phyloP scores from a whole-genome alignment of 2,888 invertebrate species.

The Lepidochrysops patricia region DNA sequence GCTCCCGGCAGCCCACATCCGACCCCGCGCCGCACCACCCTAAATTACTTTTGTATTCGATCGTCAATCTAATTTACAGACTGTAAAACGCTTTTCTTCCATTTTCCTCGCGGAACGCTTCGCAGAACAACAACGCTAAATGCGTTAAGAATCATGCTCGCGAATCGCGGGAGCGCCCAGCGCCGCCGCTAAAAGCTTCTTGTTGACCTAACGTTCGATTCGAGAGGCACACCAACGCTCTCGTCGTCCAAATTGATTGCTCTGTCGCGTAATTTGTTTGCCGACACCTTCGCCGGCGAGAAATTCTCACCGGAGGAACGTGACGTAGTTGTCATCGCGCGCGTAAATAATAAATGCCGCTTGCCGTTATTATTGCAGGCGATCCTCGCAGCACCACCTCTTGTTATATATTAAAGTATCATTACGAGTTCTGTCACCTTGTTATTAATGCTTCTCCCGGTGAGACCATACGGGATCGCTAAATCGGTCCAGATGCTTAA shows the following conservation, averaged over 20 bases:
- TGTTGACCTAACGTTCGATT: slow-evolving; percentile 71
- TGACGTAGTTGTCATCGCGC: slow-evolving; percentile 50
- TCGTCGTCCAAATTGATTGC: slow-evolving; percentile 73
- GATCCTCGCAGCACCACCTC: slow-evolving; percentile 21
- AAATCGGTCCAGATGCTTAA: background rate
- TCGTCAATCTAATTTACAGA: slow-evolving; percentile 61
- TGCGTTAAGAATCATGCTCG: slow-evolving; percentile 41
- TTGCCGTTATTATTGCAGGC: slow-evolving; percentile 28
- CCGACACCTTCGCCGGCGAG: slow-evolving; percentile 40
- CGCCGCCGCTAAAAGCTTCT: slow-evolving; percentile 65
- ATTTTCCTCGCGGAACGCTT: slow-evolving; percentile 31
- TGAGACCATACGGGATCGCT: background rate
- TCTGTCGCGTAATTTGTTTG: slow-evolving; percentile 74
- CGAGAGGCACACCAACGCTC: slow-evolving; percentile 57
- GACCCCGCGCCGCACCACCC: slow-evolving; percentile 56
- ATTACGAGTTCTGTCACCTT: slow-evolving; percentile 1
- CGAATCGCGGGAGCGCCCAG: slow-evolving; percentile 45
- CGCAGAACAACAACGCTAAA: slow-evolving; percentile 46
- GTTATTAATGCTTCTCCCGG: background rate
- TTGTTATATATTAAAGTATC: slow-evolving; percentile 12
- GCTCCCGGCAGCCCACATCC: slow-evolving; percentile 54
- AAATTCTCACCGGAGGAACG: slow-evolving; percentile 57
- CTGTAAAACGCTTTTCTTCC: slow-evolving; percentile 48
- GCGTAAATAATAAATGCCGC: slow-evolving; percentile 65
- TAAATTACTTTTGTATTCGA: slow-evolving; percentile 64